phyloP scores from a whole-genome alignment of 2,888 invertebrate species.

The Ornithoptera priamus region DNA sequence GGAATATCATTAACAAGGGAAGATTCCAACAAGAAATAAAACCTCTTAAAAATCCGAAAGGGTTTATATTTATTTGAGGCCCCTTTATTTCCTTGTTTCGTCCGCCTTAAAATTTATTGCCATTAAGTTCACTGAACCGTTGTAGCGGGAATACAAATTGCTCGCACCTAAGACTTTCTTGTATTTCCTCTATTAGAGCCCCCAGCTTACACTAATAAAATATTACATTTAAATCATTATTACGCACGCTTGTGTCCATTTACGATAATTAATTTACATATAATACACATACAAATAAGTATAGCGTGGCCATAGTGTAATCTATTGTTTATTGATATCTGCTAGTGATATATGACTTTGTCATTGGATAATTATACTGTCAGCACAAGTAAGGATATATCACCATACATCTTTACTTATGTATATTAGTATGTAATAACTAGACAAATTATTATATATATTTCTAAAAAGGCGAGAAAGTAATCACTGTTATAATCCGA shows the following conservation, averaged over 20 bases:
- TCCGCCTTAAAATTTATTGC: constrained; percentile 30
- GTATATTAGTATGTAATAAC: too few species aligned
- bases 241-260: constrained; percentile 8
- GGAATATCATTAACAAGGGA: constrained; percentile 19
- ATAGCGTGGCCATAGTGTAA: not conserved
- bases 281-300: not conserved
- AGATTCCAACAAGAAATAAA: constrained; percentile 13
- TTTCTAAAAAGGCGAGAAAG: too few species aligned
- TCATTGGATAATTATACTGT: not conserved
- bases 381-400: too few species aligned
- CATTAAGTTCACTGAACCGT: constrained; percentile 27
- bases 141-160: constrained; percentile 28
- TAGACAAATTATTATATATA: too few species aligned
- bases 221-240: constrained; percentile 14
- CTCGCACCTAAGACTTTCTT: constrained; percentile 29
- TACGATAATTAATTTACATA: not conserved
- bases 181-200: constrained; percentile 24
- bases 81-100: constrained; percentile 25
- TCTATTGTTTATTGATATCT: constrained; percentile 17
- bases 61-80: constrained; percentile 26
- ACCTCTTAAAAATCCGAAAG: constrained; percentile 25
- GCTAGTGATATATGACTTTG: constrained; percentile 12
- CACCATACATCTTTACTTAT: too few species aligned
- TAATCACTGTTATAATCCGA: too few species aligned
- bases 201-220: constrained; percentile 10